phyloP scores from a whole-genome alignment of 2,797 vertebrate genomes.

The Varecia variegata region DNA sequence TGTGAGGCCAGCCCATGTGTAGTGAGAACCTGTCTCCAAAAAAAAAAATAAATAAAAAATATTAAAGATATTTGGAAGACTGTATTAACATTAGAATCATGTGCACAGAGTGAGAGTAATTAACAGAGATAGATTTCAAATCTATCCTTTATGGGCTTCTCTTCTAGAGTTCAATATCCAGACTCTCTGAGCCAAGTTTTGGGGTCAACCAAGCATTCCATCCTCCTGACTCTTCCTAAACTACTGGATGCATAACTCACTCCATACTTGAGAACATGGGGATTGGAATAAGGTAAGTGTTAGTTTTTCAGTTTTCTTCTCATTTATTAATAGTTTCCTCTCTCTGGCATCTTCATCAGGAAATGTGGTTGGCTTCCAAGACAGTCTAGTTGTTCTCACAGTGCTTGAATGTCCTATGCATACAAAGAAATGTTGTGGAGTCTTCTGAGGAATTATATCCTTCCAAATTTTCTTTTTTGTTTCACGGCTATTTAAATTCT shows the following conservation, averaged over 20 bases:
- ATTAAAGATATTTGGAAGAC: background rate
- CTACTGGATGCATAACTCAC: background rate
- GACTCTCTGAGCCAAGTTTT: background rate
- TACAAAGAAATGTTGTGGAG: background rate
- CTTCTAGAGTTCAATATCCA: slow-evolving; percentile 53
- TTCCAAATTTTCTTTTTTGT: slow-evolving; percentile 10
- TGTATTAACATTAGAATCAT: background rate
- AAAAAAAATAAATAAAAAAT: background rate
- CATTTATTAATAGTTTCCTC: background rate
- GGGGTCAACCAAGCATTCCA: background rate
- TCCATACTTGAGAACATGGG: slow-evolving; percentile 14
- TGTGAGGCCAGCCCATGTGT: background rate
- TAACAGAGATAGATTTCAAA: background rate
- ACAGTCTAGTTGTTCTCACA: background rate
- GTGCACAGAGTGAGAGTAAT: background rate
- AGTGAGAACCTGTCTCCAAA: background rate
- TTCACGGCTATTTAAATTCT: background rate
- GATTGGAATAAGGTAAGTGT: slow-evolving; percentile 44
- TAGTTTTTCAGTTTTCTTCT: background rate
- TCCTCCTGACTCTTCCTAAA: background rate
- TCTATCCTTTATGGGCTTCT: slow-evolving; percentile 12
- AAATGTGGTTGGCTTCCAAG: background rate
- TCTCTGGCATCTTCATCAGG: background rate
- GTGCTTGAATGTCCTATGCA: background rate
- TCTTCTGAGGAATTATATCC: background rate